Evolutionary conservation across 2,113 vertebrate species (phyloP).

Genomic region (Tauraco erythrolophus): DNA sequence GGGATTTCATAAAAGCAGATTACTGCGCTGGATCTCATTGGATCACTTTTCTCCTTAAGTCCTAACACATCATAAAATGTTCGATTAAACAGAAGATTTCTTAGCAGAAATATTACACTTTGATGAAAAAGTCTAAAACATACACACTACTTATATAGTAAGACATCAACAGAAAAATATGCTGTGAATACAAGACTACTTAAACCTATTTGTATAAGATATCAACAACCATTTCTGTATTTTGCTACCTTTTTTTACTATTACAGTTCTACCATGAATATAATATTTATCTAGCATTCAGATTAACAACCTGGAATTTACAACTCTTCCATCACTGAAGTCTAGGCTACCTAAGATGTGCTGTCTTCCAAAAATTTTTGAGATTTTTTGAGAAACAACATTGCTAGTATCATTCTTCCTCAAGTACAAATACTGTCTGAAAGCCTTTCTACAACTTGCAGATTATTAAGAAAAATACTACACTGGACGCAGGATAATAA

Average conservation of each 20-base stretch:
- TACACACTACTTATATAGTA: background rate
- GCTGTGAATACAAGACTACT: background rate
- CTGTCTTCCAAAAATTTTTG: background rate
- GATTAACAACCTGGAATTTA: background rate
- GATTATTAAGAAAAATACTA: background rate
- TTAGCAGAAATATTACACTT: background rate
- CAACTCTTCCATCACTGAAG: background rate
- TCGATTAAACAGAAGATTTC: background rate
- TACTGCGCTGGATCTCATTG: background rate
- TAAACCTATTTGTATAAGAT: background rate
- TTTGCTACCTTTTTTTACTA: background rate
- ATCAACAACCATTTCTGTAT: background rate
- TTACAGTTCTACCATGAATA: background rate
- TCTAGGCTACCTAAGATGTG: background rate
- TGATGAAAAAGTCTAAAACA: background rate
- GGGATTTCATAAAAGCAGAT: background rate
- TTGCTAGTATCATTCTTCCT: background rate
- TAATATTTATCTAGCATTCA: background rate
- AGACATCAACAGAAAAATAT: background rate
- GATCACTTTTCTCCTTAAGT: background rate
- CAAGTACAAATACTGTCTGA: background rate
- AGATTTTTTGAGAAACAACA: background rate
- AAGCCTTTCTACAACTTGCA: background rate
- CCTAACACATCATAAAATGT: background rate
- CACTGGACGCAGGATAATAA: background rate